These are phyloP conservation scores for Glossophaga mutica DNA, from an alignment of 2,797 vertebrate genomes.

Conservation along the genomic window DNA sequence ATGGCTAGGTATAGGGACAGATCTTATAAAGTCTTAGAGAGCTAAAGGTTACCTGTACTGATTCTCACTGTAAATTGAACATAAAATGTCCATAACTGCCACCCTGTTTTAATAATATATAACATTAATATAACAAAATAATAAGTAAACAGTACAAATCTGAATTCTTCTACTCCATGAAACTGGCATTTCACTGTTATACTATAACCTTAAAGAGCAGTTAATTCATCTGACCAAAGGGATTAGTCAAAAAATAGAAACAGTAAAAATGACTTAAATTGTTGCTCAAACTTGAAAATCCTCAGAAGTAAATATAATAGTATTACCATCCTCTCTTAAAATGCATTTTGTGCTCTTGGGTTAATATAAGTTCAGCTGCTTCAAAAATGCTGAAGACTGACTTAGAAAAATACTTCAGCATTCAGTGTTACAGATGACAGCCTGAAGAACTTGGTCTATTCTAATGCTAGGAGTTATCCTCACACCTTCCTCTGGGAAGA, in stretches of 20 bases:
- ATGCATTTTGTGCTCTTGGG: slow-evolving; percentile 5
- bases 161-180: background rate
- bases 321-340: background rate
- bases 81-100: background rate
- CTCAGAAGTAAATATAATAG: slow-evolving; percentile 1
- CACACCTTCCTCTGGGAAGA: background rate
- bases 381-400: background rate
- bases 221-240: background rate
- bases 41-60: background rate
- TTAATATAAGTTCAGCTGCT: background rate
- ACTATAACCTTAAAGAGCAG: background rate
- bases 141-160: background rate
- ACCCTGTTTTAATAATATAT: background rate
- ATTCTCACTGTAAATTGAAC: background rate
- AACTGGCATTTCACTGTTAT: background rate
- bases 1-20: background rate
- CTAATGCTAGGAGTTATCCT: background rate
- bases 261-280: background rate
- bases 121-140: slow-evolving; percentile 21
- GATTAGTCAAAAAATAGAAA: slow-evolving; percentile 5
- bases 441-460: background rate
- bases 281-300: slow-evolving; percentile 1
- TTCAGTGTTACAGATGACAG: background rate
- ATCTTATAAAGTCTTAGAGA: background rate
- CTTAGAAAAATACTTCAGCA: background rate